Evolutionary conservation across 2,888 invertebrate genomes (phyloP), one percentile per base, ranked within the genome.

Genomic region (Biston stratarius): DNA sequence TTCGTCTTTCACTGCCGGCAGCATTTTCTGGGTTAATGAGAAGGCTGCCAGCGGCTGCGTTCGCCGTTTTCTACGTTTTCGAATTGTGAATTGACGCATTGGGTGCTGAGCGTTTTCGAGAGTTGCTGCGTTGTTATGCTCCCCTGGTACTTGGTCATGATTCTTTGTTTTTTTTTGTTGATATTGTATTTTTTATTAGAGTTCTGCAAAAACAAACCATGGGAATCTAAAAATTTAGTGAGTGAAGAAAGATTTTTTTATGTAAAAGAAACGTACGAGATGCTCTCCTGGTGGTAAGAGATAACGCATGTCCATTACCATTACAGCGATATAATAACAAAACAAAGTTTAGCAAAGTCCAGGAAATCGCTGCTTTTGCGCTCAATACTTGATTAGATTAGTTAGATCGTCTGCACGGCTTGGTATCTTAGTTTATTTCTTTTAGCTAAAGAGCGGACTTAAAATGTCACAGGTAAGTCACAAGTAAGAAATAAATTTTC

Each of bases 1-100:
- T 92, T 92, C 92, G 91, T 92, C 92, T 92, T 92, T 92, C 92
- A 92, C 92, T 91, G 89, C 89, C 77, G 79, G 85, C 84, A 85
- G 77, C 85, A 84, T 85, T 92, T 92, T 92, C 91, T 92, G 91
- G 92, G 92, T 92, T 92, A 92, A 92, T 92, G 91, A 92, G 90
- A 86, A 92, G 83, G 83, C 85, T 83, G 84, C 83, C 83, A 78
- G 80, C 81, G 83, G 67, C 76, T 75, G 77, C 80, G 84, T 83
- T 83, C 84, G 86, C 83, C 83, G 88, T 87, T 89, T 91, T 92
- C 91, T 92, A 92, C 89, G 84, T 90, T 92, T 92, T 92, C 92
- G 90, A 91, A 91, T 81, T 73, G 73, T 91, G 89, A 90, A 91
- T 86, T 79, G 83, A 84, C 84, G 84, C 86, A 81, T 81, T 77